Evolutionary conservation across 1,140 invertebrate genomes (phyloP), one percentile per base, ranked within the genome.

Genomic region (Formica selysi): DNA sequence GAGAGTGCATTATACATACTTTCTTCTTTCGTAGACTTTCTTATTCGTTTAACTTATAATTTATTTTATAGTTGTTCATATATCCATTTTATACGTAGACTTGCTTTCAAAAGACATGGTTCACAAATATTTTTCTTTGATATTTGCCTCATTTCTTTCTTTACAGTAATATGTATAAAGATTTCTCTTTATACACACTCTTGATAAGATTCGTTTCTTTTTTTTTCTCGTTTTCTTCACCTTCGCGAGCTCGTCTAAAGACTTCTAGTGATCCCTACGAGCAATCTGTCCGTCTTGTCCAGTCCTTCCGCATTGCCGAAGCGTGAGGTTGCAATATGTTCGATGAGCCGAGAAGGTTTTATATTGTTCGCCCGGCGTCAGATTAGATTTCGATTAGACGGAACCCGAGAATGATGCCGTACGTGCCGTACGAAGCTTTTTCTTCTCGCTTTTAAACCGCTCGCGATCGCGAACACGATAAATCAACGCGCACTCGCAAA

Each of bases 321-420:
- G 51, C 67, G 51, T 71, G 79, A 71, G 67, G 36, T 73, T 73
- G 79, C 79, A 73, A 81, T 81, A 81, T 61, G 79, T 81, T 81
- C 79, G 79, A 81, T 81, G 79, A 73, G 51, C 79, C 67, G 36
- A 44, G n/a, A 51, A 71, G 51, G 38, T 81, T 54, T 81, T 81
- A 61, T 44, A 81, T 57, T 61, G 79, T 81, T 68, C 64, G 54
- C 16, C 22, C n/a, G 62, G 62, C 67, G 65, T 71, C 67, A 73
- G 79, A 81, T 71, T 81, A 81, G 79, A 81, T 81, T 81, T 81
- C 67, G 79, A 81, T 81, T 81, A 81, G 79, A 48, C 65, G 65
- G 16, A 32, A 80, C 13, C 38, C 36, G 48, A 61, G 78, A 54
- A 81, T 81, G 67, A 71, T 51, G 67, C 36, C 44, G 32, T 79